A percentile compares a stretch with the other conserved stretches of the same genome.
These are phyloP conservation scores for Actenoides hombroni DNA, from an alignment of 2,113 vertebrate species.

Conservation along the genomic window DNA sequence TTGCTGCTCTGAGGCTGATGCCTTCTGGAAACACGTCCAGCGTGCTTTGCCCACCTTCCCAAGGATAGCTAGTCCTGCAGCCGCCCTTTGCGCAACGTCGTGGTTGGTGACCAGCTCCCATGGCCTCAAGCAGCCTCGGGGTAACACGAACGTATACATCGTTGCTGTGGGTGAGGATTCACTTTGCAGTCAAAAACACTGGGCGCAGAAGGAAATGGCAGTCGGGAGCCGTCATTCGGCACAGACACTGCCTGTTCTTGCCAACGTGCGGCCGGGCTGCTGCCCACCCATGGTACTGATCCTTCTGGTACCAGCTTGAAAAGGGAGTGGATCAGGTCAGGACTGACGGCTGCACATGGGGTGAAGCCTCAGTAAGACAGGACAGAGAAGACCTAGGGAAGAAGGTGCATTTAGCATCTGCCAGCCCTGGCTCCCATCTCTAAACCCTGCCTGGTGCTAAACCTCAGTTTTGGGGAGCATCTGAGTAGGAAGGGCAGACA, in stretches of 20 bases:
- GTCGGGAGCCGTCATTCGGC: not conserved
- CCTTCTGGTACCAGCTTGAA: not conserved
- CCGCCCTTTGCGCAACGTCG: rapidly evolving
- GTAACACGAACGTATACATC: not conserved
- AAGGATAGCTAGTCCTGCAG: not conserved
- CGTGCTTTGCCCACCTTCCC: not conserved
- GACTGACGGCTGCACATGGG: not conserved
- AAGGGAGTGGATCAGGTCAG: not conserved
- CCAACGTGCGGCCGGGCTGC: rapidly evolving
- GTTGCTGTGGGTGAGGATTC: not conserved
- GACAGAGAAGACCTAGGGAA: not conserved
- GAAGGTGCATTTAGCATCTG: not conserved
- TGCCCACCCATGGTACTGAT: not conserved
- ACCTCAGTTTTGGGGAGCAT: not conserved
- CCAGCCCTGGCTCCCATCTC: not conserved
- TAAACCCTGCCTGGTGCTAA: not conserved
- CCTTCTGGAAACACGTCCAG: rapidly evolving
- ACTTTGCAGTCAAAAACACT: not conserved
- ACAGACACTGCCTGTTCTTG: not conserved
- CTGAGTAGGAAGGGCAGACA: rapidly evolving
- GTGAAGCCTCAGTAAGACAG: not conserved
- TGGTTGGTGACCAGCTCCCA: not conserved
- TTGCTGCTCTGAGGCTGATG: rapidly evolving
- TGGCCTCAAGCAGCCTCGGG: not conserved
- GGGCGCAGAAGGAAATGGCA: not conserved